Conservation (phyloP, 2,888 invertebrate genomes). For the Pristionchus arcanus region DNA sequence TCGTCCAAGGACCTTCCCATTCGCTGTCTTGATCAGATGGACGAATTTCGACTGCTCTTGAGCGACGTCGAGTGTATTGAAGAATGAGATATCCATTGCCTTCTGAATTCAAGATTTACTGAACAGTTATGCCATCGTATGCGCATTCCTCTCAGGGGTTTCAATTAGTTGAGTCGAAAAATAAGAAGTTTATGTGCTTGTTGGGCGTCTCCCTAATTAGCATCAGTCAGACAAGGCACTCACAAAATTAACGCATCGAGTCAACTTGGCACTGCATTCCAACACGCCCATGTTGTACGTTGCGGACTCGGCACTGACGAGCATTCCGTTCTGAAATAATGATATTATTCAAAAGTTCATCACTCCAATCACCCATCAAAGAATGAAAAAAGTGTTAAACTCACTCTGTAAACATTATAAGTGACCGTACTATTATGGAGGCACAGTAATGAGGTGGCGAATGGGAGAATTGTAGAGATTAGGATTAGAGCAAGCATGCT, state of each 20-base stretch:
- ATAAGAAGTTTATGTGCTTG: not conserved
- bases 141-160: not conserved
- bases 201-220: not conserved
- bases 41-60: not conserved
- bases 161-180: not conserved
- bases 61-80: not conserved
- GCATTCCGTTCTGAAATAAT: not conserved
- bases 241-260: conserved; percentile 3
- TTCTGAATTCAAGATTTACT: not conserved
- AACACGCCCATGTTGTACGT: not conserved
- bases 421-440: not conserved
- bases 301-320: not conserved
- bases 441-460: not conserved
- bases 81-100: not conserved
- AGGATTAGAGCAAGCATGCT: too few species aligned
- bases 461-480: not conserved
- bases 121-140: not conserved
- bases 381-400: not conserved
- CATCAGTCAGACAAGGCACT: not conserved
- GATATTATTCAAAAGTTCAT: too few species aligned
- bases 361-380: too few species aligned
- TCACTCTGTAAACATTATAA: not conserved
- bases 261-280: conserved; percentile 4
- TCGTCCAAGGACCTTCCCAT: not conserved
- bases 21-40: not conserved